Evolutionary conservation across 2,113 vertebrate species (phyloP).

Genomic region (Muscicapa adusta): DNA sequence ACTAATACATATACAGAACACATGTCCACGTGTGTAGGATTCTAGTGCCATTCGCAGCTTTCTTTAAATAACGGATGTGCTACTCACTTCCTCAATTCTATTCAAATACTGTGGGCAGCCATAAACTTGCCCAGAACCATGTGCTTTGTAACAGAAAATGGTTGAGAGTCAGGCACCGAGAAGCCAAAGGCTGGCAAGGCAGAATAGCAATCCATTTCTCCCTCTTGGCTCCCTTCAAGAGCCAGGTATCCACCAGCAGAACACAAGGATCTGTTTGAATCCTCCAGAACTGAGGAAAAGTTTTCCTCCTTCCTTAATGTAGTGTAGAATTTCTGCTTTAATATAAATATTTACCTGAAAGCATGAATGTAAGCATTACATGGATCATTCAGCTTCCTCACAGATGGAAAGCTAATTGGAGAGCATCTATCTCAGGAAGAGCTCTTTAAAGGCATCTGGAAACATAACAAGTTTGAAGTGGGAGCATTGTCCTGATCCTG

Average conservation of each 20-base stretch:
- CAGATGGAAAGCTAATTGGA: neutral
- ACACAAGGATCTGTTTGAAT: neutral
- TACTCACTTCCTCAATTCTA: constrained; percentile 2
- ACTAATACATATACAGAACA: neutral
- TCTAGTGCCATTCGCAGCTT: neutral
- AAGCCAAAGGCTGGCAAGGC: neutral
- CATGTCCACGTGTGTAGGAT: neutral
- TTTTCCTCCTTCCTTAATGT: neutral
- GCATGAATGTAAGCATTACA: accelerated
- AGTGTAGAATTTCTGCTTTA: neutral
- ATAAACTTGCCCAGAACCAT: neutral
- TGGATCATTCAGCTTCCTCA: neutral
- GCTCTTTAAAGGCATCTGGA: neutral
- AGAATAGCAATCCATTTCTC: neutral
- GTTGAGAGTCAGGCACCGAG: neutral
- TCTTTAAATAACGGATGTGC: neutral
- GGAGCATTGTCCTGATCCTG: neutral
- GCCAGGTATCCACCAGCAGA: neutral
- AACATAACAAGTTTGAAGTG: neutral
- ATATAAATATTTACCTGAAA: neutral
- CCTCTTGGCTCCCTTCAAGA: neutral
- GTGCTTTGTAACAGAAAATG: neutral
- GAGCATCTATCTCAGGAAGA: neutral
- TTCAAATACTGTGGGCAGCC: neutral
- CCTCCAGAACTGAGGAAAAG: neutral